Conservation (phyloP, 2,888 invertebrate genomes). For the Dasypogon diadema region DNA sequence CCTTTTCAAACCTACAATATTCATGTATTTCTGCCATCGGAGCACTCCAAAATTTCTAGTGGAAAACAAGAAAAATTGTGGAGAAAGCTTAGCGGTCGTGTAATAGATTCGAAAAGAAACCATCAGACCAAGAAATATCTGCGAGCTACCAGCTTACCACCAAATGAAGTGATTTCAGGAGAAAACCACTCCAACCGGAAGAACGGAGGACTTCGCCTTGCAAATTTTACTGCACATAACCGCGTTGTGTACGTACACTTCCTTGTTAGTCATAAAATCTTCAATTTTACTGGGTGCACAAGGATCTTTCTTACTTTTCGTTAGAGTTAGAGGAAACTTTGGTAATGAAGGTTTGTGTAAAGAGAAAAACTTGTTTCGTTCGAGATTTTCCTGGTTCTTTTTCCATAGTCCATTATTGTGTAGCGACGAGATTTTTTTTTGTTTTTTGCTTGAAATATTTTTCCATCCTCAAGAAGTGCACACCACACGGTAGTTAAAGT, state of each 20-base stretch:
- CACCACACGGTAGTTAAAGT: neutral
- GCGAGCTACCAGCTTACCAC: neutral
- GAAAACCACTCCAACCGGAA: neutral
- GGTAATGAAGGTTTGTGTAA: conserved; percentile 3
- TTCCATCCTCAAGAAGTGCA: neutral
- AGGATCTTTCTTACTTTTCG: neutral
- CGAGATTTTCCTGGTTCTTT: neutral
- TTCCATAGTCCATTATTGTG: neutral
- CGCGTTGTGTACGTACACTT: neutral
- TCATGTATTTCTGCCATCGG: too few species aligned
- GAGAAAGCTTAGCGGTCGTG: neutral
- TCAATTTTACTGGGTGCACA: conserved; percentile 3
- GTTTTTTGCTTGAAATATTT: neutral
- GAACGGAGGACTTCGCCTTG: neutral
- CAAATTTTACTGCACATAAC: neutral
- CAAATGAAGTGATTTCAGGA: neutral
- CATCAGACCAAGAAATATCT: conserved; percentile 6
- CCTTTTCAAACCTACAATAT: too few species aligned
- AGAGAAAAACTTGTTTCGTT: neutral
- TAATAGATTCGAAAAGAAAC: conserved; percentile 1
- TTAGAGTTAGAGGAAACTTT: neutral
- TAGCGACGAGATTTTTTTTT: neutral
- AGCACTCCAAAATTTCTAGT: too few species aligned
- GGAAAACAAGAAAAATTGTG: too few species aligned
- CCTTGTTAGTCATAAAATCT: neutral